Evolutionary conservation across 2,113 vertebrate genomes (phyloP), one percentile per base, ranked within the genome.

Genomic region (Copsychus sechellarum): DNA sequence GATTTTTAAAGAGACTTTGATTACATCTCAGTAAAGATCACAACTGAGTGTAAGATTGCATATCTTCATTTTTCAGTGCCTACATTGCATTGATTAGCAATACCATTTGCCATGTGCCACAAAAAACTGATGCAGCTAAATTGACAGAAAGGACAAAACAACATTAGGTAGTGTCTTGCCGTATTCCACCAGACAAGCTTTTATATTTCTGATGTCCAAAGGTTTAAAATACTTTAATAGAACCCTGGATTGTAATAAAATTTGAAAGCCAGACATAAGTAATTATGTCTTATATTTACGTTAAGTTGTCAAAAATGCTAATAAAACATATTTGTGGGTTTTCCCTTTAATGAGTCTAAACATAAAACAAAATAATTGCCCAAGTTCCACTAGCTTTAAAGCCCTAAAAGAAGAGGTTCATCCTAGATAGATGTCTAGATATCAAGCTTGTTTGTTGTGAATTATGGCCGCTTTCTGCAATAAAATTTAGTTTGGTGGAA

Each of bases 401-500:
- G 91, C 38, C 38, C 22, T 83, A 56, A 72, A 95, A 95, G 70
- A 96, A 50, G 54, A 85, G 31, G n/a, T 90, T 96, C 85, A 70
- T 96, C 93, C 11, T 38, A 38, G 38, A 38, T 38, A 40, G 40
- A 38, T 94, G 71, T 94, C 77, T 94, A 80, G 64, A 53, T 95
- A 91, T 60, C 81, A 88, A 56, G 88, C 88, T 96, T 95, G 84
- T 97, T 98, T 95, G 57, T 95, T 95, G 90, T 97, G 95, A 98
- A 87, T 97, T 97, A 97, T 96, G 90, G 65, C 72, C 81, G 38
- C 77, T 97, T 98, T 93, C 92, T 96, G 88, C 92, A 90, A 88
- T 97, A 97, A 97, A 97, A 97, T 94, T 94, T 88, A 86, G 53
- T 92, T 97, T 96, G 48, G 92, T 96, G 91, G 95, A 97, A 97